Evolutionary conservation across 1,140 invertebrate species (phyloP).

Genomic region (Plectrocnemia conspersa): DNA sequence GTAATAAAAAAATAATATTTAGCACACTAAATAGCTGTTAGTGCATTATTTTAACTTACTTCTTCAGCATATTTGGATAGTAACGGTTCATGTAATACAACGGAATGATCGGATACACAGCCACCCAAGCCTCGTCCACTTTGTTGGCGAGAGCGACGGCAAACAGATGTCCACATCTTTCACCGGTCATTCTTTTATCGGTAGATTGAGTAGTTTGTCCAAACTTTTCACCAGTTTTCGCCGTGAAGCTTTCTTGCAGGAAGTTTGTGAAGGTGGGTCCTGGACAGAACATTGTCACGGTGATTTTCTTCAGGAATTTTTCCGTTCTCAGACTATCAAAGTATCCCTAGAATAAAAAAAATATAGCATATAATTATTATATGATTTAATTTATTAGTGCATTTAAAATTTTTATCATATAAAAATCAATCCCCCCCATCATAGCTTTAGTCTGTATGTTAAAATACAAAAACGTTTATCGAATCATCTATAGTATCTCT

Average conservation of each 20-base stretch:
- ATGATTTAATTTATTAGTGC: no score
- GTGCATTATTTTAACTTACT: constrained; percentile 42
- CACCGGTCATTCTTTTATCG: constrained; percentile 61
- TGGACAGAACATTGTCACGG: constrained; percentile 71
- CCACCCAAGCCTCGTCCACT: constrained; percentile 72
- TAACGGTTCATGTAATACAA: constrained; percentile 62
- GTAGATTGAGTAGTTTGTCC: constrained; percentile 48
- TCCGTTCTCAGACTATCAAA: constrained; percentile 62
- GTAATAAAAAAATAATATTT: constrained; percentile 27
- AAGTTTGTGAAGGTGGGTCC: constrained; percentile 73
- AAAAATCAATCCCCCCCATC: no score
- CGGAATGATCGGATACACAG: constrained; percentile 57
- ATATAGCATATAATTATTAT: constrained; percentile 12
- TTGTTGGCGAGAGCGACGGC: constrained; percentile 73
- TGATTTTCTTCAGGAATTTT: constrained; percentile 54
- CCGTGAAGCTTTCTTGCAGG: constrained; percentile 66
- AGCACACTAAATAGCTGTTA: not conserved
- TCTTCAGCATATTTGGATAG: constrained; percentile 56
- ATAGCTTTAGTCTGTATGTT: not conserved
- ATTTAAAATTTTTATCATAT: no score
- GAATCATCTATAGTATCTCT: no score
- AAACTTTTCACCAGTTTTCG: constrained; percentile 57
- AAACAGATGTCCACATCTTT: constrained; percentile 69
- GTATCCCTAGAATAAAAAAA: constrained; percentile 58
- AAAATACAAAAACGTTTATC: no score